phyloP scores from a whole-genome alignment of 2,797 vertebrate genomes.

The Denticeps clupeoides region DNA sequence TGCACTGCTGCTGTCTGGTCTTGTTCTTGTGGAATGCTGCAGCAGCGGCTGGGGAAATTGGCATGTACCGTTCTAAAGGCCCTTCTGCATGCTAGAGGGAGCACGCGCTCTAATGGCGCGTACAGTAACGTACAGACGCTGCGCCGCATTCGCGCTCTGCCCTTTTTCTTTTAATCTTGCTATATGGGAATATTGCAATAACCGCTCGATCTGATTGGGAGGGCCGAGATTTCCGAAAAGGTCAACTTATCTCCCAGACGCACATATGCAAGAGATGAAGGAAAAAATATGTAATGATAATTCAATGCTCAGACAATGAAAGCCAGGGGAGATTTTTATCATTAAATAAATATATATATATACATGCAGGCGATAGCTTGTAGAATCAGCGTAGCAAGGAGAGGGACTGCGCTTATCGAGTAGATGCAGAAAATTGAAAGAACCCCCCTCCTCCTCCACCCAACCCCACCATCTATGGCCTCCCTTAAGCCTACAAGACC shows the following conservation, averaged over 20 bases:
- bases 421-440: constrained; percentile 60
- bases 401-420: constrained; percentile 44
- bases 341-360: constrained; percentile 70
- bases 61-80: constrained; percentile 16
- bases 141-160: constrained; percentile 38
- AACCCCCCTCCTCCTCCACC: constrained; percentile 37
- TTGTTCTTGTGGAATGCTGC: constrained; percentile 47
- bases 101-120: constrained; percentile 34
- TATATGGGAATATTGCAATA: constrained; percentile 69
- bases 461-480: too few species aligned
- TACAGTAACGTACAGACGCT: constrained; percentile 46
- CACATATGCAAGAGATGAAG: constrained; percentile 64
- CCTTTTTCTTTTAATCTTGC: constrained; percentile 59
- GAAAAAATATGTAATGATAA: constrained; percentile 43
- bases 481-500: too few species aligned
- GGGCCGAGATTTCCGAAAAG: constrained; percentile 79
- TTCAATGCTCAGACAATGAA: constrained; percentile 74
- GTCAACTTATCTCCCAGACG: constrained; percentile 71
- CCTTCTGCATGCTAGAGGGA: constrained; percentile 16
- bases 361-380: constrained; percentile 28
- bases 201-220: constrained; percentile 67
- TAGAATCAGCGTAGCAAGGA: constrained; percentile 16
- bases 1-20: constrained; percentile 48
- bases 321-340: constrained; percentile 67
- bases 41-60: constrained; percentile 36